Base-by-base conservation (phyloP, 2,797 vertebrate genomes). In the Epinephelus coioides region DNA sequence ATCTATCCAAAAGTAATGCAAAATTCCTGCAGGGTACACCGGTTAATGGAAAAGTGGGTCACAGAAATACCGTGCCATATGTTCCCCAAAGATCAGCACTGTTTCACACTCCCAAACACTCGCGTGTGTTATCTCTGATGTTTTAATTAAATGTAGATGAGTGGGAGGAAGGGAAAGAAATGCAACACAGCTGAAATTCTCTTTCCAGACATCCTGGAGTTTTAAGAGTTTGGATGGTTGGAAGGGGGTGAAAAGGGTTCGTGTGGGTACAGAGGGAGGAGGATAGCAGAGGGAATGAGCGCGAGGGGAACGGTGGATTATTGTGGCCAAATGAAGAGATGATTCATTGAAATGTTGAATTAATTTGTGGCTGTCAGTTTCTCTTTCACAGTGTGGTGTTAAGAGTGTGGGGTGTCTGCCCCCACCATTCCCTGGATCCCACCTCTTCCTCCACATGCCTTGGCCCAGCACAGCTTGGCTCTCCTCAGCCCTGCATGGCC, bases 111-210 rank as follows among this genome's bases (percentile, higher is more conserved):
- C 78, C 63, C 74, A 54, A 81, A 82, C 53, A 40, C 71, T 71
- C 14, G 0, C 21, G 54, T 47, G 72, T 21, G 68, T 76, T 69
- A 80, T 84, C 79, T 80, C 69, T 78, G 82, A 88, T 92, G 81
- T 88, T 90, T 95, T 92, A 91, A 93, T 93, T 92, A 91, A 91
- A 91, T 85, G 89, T 86, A 84, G 80, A 94, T 85, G 89, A 89
- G 85, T 8, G 56, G 60, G 81, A 78, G 66, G 84, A 76, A 76
- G 51, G 50, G 69, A 71, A 43, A 79, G 55, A 75, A 79, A 67
- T 69, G 86, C 78, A 84, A 80, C 77, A 55, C 79, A 56, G 86
- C 64, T 76, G 56, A 84, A 79, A 87, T 84, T 60, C 64, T 74
- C 79, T 81, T 87, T 90, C 79, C 69, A 79, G 88, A 71, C 83